Base-by-base conservation (phyloP, 2,113 vertebrate genomes). In the Myiopsitta monachus region DNA sequence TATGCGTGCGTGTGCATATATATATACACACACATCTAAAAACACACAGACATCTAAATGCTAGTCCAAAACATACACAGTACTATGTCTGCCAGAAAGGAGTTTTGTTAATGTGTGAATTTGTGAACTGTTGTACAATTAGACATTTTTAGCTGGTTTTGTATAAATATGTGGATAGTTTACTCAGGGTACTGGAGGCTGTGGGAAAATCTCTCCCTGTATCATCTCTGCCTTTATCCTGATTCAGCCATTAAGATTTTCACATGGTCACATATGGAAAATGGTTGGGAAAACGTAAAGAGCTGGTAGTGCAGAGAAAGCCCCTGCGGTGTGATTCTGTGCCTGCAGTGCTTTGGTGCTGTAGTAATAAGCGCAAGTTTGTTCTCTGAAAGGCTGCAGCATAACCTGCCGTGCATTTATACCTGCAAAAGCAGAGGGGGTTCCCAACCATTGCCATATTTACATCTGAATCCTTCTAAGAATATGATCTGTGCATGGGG, bases 1-100 rank as follows among this genome's bases (percentile, higher is more conserved):
- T 36, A 2, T 4, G 1, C n/a, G 7, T 63, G 19, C 51, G 1
- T 57, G 6, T 43, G 8, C 12, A 19, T 51, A 2, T 55, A 2
- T 46, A 0, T 38, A 6, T 49, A 17, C 2, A 18, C 7, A 12
- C 26, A 14, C 12, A 11, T 22, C 74, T 7, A 49, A 31, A 72
- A 62, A 16, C 17, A 51, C 14, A 28, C 24, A 87, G n/a, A 36
- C 63, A 88, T 39, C 41, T 80, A 81, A 72, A 27, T 2, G 3
- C 27, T 68, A 43, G 41, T 78, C 54, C 80, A 93, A 93, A 94
- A 59, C 46, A 69, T 21, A 38, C 46, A 43, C 16, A 44, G 14
- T 27, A 30, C 23, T 80, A 6, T 49, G 46, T 51, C 59, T 93
- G 33, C 55, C 63, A 73, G 68, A 73, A 75, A 77, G 21, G 44